A percentile compares a stretch with the other conserved stretches of the same genome.
Conservation (phyloP, 2,888 invertebrate genomes). For the Heliconius ismenius region DNA sequence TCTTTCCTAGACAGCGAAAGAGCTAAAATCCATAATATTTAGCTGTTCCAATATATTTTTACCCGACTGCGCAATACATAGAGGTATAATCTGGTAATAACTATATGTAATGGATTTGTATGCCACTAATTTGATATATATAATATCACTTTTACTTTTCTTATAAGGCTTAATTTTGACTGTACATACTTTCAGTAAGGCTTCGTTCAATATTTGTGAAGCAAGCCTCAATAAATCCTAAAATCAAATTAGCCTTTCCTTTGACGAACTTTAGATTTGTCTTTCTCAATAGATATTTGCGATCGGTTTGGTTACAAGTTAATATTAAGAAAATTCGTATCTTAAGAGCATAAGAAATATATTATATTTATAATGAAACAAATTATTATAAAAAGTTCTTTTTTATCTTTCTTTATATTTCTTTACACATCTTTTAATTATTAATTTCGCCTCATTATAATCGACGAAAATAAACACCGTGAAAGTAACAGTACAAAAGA, state of each 20-base stretch:
- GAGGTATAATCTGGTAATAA: too few relatives aligned
- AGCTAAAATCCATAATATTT: background rate
- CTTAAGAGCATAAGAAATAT: background rate
- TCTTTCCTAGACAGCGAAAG: too few relatives aligned
- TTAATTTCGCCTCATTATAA: background rate
- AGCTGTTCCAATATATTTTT: background rate
- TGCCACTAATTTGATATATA: background rate
- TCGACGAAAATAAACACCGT: background rate
- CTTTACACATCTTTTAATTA: too few relatives aligned
- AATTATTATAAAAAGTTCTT: too few relatives aligned
- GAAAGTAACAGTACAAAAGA: background rate
- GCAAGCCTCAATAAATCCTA: background rate
- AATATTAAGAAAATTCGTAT: background rate
- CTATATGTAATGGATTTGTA: too few relatives aligned
- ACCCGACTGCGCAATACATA: background rate
- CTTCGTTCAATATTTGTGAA: background rate
- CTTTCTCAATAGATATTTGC: background rate
- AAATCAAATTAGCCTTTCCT: slow-evolving; percentile 19
- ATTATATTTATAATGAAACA: background rate
- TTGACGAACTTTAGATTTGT: slow-evolving; percentile 24
- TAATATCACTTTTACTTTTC: background rate
- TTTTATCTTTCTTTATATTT: too few relatives aligned
- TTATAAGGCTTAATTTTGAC: background rate
- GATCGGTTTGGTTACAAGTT: background rate
- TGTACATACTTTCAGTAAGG: background rate